A percentile compares a stretch with the other conserved stretches of the same genome.
Conservation (phyloP, 1,140 invertebrate genomes). For the Drosophila arizonae region DNA sequence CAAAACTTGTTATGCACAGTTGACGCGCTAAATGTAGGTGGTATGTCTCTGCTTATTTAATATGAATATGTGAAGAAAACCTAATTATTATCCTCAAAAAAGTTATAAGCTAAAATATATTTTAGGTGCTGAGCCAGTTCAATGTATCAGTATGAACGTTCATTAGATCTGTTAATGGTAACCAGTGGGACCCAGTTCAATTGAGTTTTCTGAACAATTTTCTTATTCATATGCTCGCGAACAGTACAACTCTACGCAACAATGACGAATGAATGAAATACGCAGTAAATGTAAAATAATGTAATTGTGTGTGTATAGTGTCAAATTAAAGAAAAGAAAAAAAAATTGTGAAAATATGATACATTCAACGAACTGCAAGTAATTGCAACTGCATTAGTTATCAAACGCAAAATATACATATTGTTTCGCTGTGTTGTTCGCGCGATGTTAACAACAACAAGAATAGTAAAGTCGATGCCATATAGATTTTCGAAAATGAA, state of each 20-base stretch:
- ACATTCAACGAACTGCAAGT: constrained; percentile 38
- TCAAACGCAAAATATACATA: constrained; percentile 35
- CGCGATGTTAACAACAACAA: constrained; percentile 39
- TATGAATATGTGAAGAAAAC: not conserved
- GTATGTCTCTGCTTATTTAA: no score
- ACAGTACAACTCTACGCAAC: constrained; percentile 43
- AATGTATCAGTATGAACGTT: not conserved
- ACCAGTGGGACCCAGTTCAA: constrained; percentile 6
- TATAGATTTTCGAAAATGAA: constrained; percentile 68
- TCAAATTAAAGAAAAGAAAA: constrained; percentile 24
- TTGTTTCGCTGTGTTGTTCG: constrained; percentile 20
- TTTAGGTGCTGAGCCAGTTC: not conserved
- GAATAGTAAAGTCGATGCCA: constrained; percentile 7
- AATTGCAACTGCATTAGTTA: constrained; percentile 42
- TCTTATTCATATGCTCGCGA: constrained; percentile 15
- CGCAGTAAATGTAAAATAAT: constrained; percentile 44
- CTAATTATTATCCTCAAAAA: not conserved
- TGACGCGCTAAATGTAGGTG: no score
- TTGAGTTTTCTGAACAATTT: constrained; percentile 4
- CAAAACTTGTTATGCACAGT: not conserved
- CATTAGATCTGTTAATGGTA: not conserved
- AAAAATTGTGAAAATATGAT: constrained; percentile 51
- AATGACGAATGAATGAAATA: constrained; percentile 50
- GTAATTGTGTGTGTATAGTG: constrained; percentile 26
- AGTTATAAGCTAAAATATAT: not conserved